phyloP scores from a whole-genome alignment of 2,888 invertebrate genomes.

The Tetrapedia diversipes region DNA sequence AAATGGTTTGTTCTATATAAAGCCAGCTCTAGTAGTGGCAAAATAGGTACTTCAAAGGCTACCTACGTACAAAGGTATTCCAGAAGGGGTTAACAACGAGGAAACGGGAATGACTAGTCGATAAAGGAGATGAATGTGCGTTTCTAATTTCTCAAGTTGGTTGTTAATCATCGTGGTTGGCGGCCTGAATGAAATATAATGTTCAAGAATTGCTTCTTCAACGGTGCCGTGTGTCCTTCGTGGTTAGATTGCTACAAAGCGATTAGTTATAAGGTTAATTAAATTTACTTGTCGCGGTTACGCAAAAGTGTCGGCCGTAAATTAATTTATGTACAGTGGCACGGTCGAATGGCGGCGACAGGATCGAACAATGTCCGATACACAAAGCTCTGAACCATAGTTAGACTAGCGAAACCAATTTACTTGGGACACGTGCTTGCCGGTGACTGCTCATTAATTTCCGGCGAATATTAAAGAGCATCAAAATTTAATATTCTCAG shows the following conservation, averaged over 20 bases:
- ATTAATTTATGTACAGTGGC: slow-evolving; percentile 7
- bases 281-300: slow-evolving; percentile 13
- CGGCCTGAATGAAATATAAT: not conserved
- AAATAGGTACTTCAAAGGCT: no score
- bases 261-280: slow-evolving; percentile 15
- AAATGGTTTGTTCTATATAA: no score
- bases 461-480: not conserved
- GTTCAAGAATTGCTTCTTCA: not conserved
- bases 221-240: not conserved
- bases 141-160: slow-evolving; percentile 10
- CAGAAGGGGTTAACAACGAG: no score
- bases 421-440: slow-evolving; percentile 26
- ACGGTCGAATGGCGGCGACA: not conserved
- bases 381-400: slow-evolving; percentile 5
- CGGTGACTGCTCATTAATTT: slow-evolving; percentile 41
- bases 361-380: not conserved
- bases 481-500: no score
- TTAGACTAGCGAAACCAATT: slow-evolving; percentile 44
- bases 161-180: not conserved
- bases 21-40: no score
- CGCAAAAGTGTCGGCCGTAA: slow-evolving; percentile 15
- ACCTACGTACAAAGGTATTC: no score
- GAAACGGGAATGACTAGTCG: not conserved
- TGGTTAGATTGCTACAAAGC: not conserved
- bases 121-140: not conserved